Evolutionary conservation across 2,888 invertebrate species (phyloP), one percentile per base, ranked within the genome.

Genomic region (Ramazzottius varieornatus): DNA sequence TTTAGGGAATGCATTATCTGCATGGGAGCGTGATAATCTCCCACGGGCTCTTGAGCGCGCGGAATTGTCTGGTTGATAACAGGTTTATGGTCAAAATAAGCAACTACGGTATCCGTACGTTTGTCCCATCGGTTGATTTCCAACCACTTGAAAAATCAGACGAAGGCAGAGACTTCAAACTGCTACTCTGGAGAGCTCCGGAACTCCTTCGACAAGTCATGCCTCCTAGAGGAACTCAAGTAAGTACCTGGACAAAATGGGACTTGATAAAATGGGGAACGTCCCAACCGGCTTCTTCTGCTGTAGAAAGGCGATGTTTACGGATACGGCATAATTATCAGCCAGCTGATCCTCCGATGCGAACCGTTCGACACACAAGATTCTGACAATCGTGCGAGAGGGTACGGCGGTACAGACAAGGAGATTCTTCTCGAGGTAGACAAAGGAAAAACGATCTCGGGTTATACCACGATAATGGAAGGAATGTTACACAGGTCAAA

Each of bases 141-240:
- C 20, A 4, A 16, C 54, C 54, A 8, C 40, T 20, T 8, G 40
- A 40, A 20, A 16, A 16, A 4, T 16, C 16, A 8, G 54, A 54
- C n/a, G 29, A 29, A 8, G 29, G 16, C 8, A 8, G 54, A 4
- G 29, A 54, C 29, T 54, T 4, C 4, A 16, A 24, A 4, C 4
- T 24, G 29, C 24, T 54, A 29, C 29, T 54, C 16, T 54, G 54
- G 54, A 8, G 54, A 4, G 54, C 54, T 16, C 54, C 54, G 13
- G 54, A 54, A 54, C 54, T 54, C 54, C 29, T 54, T 8, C 54
- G 54, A 29, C 54, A 54, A 54, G 54, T 29, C 29, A 54, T 54
- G 54, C 54, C 54, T 8, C n/a, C 29, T 4, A 16, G 54, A 16
- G 54, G 54, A 8, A 54, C 54, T 8, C 54, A 54, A 24, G 54